Evolutionary conservation across 2,797 vertebrate genomes (phyloP), one percentile per base, ranked within the genome.

Genomic region (Dendrocincla fuliginosa): DNA sequence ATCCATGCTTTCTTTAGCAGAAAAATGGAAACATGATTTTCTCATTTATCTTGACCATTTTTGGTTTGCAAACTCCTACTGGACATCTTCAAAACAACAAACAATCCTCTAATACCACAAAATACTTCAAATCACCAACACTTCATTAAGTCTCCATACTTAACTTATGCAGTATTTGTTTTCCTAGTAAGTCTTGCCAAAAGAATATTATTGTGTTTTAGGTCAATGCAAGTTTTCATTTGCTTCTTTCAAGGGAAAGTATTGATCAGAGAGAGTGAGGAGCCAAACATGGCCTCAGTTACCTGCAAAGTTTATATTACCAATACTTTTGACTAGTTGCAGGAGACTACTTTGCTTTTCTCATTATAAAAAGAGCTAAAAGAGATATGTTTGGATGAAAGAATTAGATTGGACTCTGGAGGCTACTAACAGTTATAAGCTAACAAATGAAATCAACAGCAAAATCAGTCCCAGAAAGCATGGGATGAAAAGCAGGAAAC

Each of bases 361-460:
- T 71, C n/a, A 15, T 70, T 87, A 56, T 7, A 46, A 71, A 77
- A 74, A 74, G 15, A 75, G 33, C 47, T 84, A 84, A 27, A n/a
- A 71, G 35, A 77, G 9, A 10, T 28, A 28, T 5, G 9, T 69
- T 84, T 70, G 67, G 30, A 84, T 82, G 39, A 94, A 37, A 89
- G 46, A 89, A 87, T 84, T 89, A 79, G 17, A 59, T 17, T 28
- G 14, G 39, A 74, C 76, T 91, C 84, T 46, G 12, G 75, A 89
- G 84, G 77, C 32, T 56, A 35, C 47, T 87, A 79, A 87, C 23
- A 87, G 22, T 77, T 89, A 65, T 2, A 85, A 85, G 30, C 17
- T 80, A 92, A 87, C 79, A 89, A 89, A 84, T 78, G 16, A 94
- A 94, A 91, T 80, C 89, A 92, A 63, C 87, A 92, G 59, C 59